These are phyloP conservation scores for Kradibia gibbosae DNA, from an alignment of 1,140 invertebrate species.

Conservation along the genomic window DNA sequence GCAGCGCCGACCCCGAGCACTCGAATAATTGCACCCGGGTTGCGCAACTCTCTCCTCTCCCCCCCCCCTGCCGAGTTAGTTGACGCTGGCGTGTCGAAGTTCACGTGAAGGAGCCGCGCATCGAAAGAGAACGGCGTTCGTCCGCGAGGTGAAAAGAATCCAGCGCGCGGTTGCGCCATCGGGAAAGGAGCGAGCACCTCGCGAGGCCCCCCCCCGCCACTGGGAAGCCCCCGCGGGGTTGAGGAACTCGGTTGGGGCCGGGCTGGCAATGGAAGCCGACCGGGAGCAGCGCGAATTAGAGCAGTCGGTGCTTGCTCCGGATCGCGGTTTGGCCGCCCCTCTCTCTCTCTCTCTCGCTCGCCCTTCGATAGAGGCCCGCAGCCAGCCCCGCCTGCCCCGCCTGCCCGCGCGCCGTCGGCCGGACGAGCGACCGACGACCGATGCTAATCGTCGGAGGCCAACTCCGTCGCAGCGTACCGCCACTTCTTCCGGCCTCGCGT, in stretches of 20 bases:
- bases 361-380: too few relatives aligned
- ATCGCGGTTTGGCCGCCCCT: conserved; percentile 19
- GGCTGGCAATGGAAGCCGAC: neutral
- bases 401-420: neutral
- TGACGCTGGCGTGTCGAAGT: conserved; percentile 6
- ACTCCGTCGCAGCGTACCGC: neutral
- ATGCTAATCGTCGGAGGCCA: neutral
- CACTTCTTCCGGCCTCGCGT: neutral
- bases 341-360: neutral
- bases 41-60: neutral
- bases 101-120: neutral
- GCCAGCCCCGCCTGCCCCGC: neutral
- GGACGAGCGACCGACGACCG: too few relatives aligned
- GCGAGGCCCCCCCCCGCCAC: too few relatives aligned
- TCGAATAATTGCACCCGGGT: neutral
- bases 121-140: conserved; percentile 43
- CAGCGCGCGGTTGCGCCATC: too few relatives aligned
- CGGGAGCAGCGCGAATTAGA: conserved; percentile 31
- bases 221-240: too few relatives aligned
- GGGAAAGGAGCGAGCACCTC: neutral
- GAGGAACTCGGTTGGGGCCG: too few relatives aligned
- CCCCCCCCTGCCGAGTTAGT: neutral
- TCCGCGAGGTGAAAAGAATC: conserved; percentile 16
- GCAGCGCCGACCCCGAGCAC: too few relatives aligned
- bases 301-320: conserved; percentile 32